These are phyloP conservation scores for Trichogramma dendrolimi DNA, from an alignment of 2,888 invertebrate genomes.

Conservation along the genomic window DNA sequence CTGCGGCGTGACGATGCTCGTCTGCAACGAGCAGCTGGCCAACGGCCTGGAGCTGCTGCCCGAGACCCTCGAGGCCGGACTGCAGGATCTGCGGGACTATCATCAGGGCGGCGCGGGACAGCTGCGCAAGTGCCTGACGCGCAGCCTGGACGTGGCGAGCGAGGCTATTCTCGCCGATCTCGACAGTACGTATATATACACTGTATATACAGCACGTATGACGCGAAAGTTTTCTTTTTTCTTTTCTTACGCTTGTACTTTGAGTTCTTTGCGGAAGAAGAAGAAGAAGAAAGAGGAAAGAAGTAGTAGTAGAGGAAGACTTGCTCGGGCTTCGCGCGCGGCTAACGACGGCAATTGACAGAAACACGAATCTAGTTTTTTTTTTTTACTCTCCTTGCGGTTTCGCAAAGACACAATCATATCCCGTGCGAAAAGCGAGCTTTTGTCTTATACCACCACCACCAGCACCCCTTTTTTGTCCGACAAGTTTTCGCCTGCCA, in stretches of 20 bases:
- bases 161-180: constrained; percentile 62
- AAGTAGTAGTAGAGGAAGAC: neutral
- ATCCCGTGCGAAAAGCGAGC: too few species aligned
- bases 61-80: constrained; percentile 56
- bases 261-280: neutral
- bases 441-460: too few species aligned
- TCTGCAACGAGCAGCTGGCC: constrained; percentile 62
- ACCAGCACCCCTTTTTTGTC: too few species aligned
- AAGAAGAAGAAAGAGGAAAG: neutral
- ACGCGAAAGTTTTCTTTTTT: neutral
- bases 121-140: constrained; percentile 58
- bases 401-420: too few species aligned
- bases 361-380: too few species aligned
- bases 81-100: constrained; percentile 62
- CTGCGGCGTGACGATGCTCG: constrained; percentile 60
- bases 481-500: too few species aligned
- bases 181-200: constrained; percentile 57
- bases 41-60: constrained; percentile 58
- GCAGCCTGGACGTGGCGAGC: constrained; percentile 60
- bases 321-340: neutral
- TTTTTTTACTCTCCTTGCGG: too few species aligned
- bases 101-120: constrained; percentile 63
- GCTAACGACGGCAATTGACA: too few species aligned
- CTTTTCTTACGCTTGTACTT: neutral
- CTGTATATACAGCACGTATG: neutral